Evolutionary conservation across 2,113 vertebrate species (phyloP).

Genomic region (Reinhardtius hippoglossoides): DNA sequence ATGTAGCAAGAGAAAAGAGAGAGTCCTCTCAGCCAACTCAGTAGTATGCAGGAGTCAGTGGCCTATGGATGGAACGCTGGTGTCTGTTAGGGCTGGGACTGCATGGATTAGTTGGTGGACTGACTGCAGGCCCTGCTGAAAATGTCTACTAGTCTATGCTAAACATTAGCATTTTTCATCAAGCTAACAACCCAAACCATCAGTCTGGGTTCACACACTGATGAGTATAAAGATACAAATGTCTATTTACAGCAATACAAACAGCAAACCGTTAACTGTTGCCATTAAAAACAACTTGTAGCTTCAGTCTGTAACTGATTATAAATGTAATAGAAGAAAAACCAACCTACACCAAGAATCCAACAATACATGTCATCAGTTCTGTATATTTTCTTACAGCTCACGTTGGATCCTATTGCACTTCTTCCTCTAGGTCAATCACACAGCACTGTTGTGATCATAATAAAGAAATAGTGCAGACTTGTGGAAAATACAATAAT

Average conservation of each 20-base stretch:
- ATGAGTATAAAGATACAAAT: conserved; percentile 64
- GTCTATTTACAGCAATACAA: conserved; percentile 65
- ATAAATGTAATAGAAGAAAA: conserved; percentile 48
- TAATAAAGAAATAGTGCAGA: conserved; percentile 5
- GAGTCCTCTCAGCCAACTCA: background rate
- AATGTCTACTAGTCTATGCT: conserved; percentile 34
- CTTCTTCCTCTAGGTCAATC: background rate
- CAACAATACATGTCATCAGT: background rate
- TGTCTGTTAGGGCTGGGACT: background rate
- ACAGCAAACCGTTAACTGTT: conserved; percentile 30
- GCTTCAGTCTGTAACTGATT: conserved; percentile 17
- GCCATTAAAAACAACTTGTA: conserved; percentile 40
- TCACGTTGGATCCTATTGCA: background rate
- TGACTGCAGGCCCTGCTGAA: conserved; percentile 10
- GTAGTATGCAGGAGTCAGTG: background rate
- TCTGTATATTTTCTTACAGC: background rate
- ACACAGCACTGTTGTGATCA: too few species aligned
- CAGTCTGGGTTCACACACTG: conserved; percentile 32
- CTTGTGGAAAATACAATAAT: background rate
- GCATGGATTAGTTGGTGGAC: background rate
- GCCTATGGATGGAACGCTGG: background rate
- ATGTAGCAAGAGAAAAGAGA: background rate
- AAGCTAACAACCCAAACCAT: conserved; percentile 32
- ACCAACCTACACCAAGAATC: conserved; percentile 9
- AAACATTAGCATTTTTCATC: conserved; percentile 50